Evolutionary conservation across 2,888 invertebrate species (phyloP).

Genomic region (Zaprionus lineosus): DNA sequence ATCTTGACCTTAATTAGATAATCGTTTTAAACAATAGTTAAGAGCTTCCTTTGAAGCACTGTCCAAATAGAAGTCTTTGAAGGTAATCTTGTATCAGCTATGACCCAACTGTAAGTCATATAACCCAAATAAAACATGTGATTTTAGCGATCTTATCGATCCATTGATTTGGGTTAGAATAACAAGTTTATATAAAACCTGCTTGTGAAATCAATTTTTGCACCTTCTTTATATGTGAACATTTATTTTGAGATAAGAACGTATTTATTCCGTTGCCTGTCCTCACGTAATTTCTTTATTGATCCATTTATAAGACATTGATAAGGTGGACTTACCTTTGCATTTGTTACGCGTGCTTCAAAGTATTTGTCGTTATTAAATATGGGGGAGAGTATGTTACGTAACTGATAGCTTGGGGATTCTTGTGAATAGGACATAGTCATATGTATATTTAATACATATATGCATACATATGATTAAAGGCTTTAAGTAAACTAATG

Average conservation of each 20-base stretch:
- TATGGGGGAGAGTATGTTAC: too few relatives aligned
- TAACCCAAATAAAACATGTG: constrained; percentile 33
- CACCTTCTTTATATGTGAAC: constrained; percentile 4
- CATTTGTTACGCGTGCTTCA: constrained; percentile 29
- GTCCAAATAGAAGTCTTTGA: too few relatives aligned
- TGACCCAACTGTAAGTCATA: background rate
- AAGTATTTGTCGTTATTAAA: constrained; percentile 26
- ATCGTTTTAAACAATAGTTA: too few relatives aligned
- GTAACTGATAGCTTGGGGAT: too few relatives aligned
- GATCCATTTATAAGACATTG: constrained; percentile 45
- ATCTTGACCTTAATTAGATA: too few relatives aligned
- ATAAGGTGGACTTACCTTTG: constrained; percentile 34
- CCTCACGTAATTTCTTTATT: constrained; percentile 38
- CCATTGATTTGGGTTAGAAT: constrained; percentile 35
- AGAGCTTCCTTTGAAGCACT: too few relatives aligned
- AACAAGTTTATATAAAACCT: constrained; percentile 42
- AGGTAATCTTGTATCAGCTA: too few relatives aligned
- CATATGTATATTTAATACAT: too few relatives aligned
- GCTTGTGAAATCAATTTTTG: constrained; percentile 55
- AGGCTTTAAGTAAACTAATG: too few relatives aligned
- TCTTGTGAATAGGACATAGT: too few relatives aligned
- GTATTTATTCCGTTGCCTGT: constrained; percentile 10
- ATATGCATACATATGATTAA: too few relatives aligned
- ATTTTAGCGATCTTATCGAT: constrained; percentile 40
- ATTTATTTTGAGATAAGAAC: constrained; percentile 68